These are phyloP conservation scores for Tinamus major DNA, from an alignment of 2,797 vertebrate species.

Conservation along the genomic window DNA sequence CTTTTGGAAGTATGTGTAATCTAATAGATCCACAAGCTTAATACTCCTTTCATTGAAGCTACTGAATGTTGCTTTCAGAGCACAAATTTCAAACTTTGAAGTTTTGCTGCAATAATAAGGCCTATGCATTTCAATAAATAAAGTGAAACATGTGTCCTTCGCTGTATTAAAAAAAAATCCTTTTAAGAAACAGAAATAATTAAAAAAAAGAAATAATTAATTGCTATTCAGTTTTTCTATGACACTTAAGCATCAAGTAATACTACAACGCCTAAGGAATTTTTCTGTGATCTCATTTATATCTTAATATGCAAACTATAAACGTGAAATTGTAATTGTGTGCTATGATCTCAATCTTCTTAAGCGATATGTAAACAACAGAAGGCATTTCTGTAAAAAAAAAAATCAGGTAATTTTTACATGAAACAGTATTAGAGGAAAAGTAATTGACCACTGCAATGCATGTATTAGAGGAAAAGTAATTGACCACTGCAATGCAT, in stretches of 20 bases:
- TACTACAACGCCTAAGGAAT: background rate
- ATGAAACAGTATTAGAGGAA: no score
- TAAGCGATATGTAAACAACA: background rate
- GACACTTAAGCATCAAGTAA: background rate
- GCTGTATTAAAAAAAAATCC: background rate
- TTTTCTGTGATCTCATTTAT: background rate
- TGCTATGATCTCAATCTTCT: background rate
- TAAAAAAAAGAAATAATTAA: background rate
- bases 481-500: rapidly evolving
- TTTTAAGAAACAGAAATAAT: background rate
- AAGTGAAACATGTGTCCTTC: background rate
- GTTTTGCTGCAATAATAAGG: background rate
- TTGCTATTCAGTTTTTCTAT: background rate
- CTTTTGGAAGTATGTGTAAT: background rate
- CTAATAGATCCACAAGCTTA: background rate
- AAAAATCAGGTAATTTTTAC: background rate
- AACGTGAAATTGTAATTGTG: background rate
- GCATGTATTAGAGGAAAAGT: rapidly evolving
- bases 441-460: background rate
- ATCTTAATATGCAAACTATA: background rate
- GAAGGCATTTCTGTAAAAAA: background rate
- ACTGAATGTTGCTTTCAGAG: background rate
- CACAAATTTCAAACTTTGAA: background rate
- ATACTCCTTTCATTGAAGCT: background rate
- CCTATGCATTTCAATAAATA: background rate